Evolutionary conservation across 2,797 vertebrate species (phyloP), one percentile per base, ranked within the genome.

Genomic region (Sciurus vulgaris): DNA sequence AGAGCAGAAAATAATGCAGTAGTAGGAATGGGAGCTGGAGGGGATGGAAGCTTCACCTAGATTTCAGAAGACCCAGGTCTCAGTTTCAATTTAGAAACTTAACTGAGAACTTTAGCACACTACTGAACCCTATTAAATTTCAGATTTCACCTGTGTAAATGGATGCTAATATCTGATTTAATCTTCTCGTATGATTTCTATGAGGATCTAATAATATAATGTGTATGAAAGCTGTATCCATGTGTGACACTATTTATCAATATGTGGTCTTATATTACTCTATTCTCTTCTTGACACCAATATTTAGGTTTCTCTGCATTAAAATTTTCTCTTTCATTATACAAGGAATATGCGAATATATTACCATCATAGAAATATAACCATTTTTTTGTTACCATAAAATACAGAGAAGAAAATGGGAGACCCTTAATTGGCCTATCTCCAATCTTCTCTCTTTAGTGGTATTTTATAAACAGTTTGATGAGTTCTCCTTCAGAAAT

Each of bases 111-210:
- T 51, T 59, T 82, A 88, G 51, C 20, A 67, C 9, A 74, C 63
- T 22, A 56, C 22, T 76, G 22, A 91, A 90, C 38, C 30, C 89
- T 51, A 89, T 97, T 94, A 92, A 56, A n/a, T 85, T 87, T 92
- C 73, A 89, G 18, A 56, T 88, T 86, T 92, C 59, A 73, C 54
- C 26, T 82, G 1, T 79, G 33, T 38, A 89, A 87, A 78, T 96
- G 41, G 28, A 84, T 93, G 38, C 44, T 93, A 81, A 86, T 65
- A 89, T 85, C 54, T 97, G 28, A 91, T 91, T 38, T n/a, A 85
- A 5, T 67, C 35, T 77, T 86, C 14, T 44, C 12, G 12, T 5
- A 10, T 28, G 63, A 10, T 85, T 79, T 94, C 63, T 84, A 26
- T 82, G 35, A 93, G n/a, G 4, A 65, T 65, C 69, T 78, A 84